phyloP scores from a whole-genome alignment of 2,888 invertebrate genomes.

The Arge pagana region DNA sequence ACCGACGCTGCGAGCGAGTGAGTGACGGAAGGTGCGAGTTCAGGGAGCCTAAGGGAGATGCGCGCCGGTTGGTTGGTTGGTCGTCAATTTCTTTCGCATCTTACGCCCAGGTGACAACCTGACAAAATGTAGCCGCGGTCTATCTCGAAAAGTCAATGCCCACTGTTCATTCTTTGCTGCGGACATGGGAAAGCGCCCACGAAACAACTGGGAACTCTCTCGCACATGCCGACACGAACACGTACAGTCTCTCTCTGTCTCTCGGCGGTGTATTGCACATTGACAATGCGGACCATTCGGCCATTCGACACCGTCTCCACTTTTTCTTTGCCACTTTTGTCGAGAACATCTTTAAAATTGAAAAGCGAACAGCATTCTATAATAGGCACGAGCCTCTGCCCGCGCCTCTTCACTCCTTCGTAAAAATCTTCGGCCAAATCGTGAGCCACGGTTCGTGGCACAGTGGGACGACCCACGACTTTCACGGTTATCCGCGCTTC shows the following conservation, averaged over 20 bases:
- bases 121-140: slow-evolving; percentile 44
- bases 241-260: too few relatives aligned
- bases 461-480: too few relatives aligned
- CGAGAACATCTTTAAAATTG: slow-evolving; percentile 4
- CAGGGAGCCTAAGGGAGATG: too few relatives aligned
- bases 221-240: too few relatives aligned
- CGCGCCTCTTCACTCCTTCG: slow-evolving; percentile 43
- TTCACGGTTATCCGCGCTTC: too few relatives aligned
- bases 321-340: slow-evolving; percentile 5
- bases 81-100: slow-evolving; percentile 35
- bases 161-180: slow-evolving; percentile 23
- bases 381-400: slow-evolving; percentile 46
- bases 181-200: slow-evolving; percentile 19
- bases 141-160: slow-evolving; percentile 15
- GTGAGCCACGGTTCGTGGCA: too few relatives aligned
- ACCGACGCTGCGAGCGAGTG: too few relatives aligned
- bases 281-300: too few relatives aligned
- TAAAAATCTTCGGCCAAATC: slow-evolving; percentile 32
- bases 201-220: too few relatives aligned
- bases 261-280: too few relatives aligned
- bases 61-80: slow-evolving; percentile 22
- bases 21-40: slow-evolving; percentile 4
- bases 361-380: slow-evolving; percentile 10
- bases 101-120: slow-evolving; percentile 46
- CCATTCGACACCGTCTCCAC: slow-evolving; percentile 2